Evolutionary conservation across 2,797 vertebrate genomes (phyloP).

Genomic region (Acestrorhynchus altus): DNA sequence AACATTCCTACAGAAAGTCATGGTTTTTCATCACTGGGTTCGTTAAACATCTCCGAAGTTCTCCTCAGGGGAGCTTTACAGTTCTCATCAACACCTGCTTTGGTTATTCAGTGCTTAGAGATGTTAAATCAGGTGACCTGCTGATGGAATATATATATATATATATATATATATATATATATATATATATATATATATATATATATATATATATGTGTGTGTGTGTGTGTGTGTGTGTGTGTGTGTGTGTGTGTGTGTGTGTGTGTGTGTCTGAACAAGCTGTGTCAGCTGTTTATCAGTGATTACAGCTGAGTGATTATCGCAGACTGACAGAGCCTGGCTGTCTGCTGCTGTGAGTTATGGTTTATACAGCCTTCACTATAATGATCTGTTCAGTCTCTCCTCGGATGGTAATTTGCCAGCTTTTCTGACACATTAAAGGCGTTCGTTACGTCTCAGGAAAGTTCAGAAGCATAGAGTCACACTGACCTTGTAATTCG

Average conservation of each 20-base stretch:
- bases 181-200: too few species aligned
- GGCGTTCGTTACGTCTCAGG: neutral
- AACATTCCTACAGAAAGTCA: too few species aligned
- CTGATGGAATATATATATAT: too few species aligned
- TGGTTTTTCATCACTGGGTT: too few species aligned
- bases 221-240: neutral
- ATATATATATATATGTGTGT: too few species aligned
- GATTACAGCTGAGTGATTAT: constrained; percentile 20
- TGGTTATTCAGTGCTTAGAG: too few species aligned
- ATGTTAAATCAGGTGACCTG: too few species aligned
- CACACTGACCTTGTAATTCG: constrained; percentile 12
- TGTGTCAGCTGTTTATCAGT: neutral
- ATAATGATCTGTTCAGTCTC: constrained; percentile 11
- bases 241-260: neutral
- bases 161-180: too few species aligned
- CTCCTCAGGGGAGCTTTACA: too few species aligned
- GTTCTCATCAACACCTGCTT: too few species aligned
- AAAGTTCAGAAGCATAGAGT: constrained; percentile 10
- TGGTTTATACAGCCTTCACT: neutral
- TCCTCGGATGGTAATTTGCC: constrained; percentile 8
- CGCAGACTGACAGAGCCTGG: neutral
- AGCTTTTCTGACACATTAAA: constrained; percentile 24
- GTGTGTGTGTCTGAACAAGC: neutral
- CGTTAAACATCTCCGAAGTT: too few species aligned
- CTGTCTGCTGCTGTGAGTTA: neutral